Evolutionary conservation across 2,797 vertebrate genomes (phyloP).

Genomic region (Hybognathus amarus): DNA sequence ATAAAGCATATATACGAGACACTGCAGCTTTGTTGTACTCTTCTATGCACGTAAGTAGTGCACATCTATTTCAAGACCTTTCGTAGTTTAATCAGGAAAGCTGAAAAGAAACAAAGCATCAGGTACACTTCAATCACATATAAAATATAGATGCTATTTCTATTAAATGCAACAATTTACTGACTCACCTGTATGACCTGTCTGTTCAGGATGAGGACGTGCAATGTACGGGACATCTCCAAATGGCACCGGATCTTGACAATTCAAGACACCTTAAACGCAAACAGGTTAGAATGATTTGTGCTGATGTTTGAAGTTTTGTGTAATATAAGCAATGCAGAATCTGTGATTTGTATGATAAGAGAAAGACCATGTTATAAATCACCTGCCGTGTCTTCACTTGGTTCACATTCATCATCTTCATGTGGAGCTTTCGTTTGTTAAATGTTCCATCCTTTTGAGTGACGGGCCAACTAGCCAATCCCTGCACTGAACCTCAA

Average conservation of each 20-base stretch:
- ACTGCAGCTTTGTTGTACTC: background rate
- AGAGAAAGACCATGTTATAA: background rate
- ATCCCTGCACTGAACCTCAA: slow-evolving; percentile 83
- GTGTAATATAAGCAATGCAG: background rate
- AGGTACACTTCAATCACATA: background rate
- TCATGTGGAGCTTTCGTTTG: slow-evolving; percentile 62
- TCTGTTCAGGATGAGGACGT: slow-evolving; percentile 82
- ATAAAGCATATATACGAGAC: background rate
- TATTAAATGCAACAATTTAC: background rate
- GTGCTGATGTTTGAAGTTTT: background rate
- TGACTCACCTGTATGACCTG: slow-evolving; percentile 85
- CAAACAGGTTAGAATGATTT: background rate
- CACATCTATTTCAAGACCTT: slow-evolving; percentile 72
- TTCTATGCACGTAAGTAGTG: background rate
- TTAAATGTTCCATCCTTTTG: slow-evolving; percentile 78
- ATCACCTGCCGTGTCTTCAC: slow-evolving; percentile 68
- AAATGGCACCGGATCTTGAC: slow-evolving; percentile 59
- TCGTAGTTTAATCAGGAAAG: slow-evolving; percentile 91
- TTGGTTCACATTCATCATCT: slow-evolving; percentile 1
- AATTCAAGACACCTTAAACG: slow-evolving; percentile 59
- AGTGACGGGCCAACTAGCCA: slow-evolving; percentile 85
- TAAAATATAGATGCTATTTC: background rate
- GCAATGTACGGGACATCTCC: slow-evolving; percentile 82
- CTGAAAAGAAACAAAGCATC: slow-evolving; percentile 71
- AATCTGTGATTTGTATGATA: background rate